These are phyloP conservation scores for Mormyrus hasselquistii DNA, from an alignment of 2,797 vertebrate genomes.

Conservation along the genomic window DNA sequence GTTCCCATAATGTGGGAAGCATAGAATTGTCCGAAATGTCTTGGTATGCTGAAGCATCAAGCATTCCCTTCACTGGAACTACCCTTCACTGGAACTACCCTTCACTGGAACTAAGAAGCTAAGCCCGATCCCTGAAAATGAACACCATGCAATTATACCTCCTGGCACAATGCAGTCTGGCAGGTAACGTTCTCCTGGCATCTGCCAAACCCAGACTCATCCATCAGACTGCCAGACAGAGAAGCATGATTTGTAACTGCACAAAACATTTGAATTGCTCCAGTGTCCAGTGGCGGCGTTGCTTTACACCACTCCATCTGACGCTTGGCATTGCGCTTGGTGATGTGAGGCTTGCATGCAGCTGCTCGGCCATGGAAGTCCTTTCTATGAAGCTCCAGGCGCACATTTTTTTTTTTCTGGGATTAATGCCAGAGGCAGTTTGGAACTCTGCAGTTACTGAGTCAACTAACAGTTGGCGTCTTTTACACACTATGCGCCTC, in stretches of 20 bases:
- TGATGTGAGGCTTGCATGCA: background rate
- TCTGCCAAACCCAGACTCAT: background rate
- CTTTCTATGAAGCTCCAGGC: background rate
- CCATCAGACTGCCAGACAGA: background rate
- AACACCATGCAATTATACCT: background rate
- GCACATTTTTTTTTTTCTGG: background rate
- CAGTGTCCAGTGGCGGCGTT: background rate
- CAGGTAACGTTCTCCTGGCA: background rate
- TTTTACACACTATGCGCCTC: background rate
- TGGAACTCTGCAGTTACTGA: background rate
- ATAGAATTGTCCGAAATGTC: background rate
- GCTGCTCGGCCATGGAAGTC: background rate
- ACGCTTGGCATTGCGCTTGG: background rate
- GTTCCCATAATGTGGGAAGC: background rate
- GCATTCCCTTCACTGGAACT: background rate
- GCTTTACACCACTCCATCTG: background rate
- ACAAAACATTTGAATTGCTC: background rate
- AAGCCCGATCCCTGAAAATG: background rate
- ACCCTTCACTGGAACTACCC: too few relatives aligned
- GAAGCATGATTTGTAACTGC: background rate
- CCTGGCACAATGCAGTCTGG: background rate
- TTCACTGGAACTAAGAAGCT: background rate
- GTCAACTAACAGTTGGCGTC: background rate
- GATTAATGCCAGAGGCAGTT: background rate
- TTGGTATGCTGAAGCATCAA: background rate